A percentile compares a stretch with the other conserved stretches of the same genome.
These are phyloP conservation scores for Meloidogyne exigua DNA, from an alignment of 1,140 invertebrate genomes.

Conservation along the genomic window DNA sequence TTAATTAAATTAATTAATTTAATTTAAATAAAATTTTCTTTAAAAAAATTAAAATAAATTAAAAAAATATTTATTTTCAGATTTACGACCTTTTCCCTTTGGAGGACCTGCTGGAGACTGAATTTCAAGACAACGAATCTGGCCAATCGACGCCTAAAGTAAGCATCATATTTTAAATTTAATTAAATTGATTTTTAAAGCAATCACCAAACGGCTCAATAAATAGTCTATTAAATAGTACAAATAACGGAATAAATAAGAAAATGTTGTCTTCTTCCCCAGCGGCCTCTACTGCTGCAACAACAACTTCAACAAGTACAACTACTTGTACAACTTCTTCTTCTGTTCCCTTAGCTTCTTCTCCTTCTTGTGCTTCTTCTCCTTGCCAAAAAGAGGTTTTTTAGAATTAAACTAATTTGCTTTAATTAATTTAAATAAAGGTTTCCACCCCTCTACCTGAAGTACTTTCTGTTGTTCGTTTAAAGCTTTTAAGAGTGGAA, in stretches of 20 bases:
- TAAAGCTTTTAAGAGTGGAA: constrained; percentile 59
- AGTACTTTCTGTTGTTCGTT: constrained; percentile 30
- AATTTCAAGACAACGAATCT: constrained; percentile 27
- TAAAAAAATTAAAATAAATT: background rate
- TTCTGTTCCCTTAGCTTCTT: background rate
- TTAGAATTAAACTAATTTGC: too few relatives aligned
- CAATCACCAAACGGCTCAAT: constrained; percentile 9
- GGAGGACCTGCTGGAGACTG: constrained; percentile 50
- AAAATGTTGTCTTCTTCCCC: constrained; percentile 10
- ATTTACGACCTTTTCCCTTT: constrained; percentile 54
- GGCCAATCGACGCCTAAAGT: constrained; percentile 2
- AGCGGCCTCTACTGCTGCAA: constrained; percentile 10
- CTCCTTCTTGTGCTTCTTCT: background rate
- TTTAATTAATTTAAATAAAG: background rate
- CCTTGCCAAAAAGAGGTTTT: background rate
- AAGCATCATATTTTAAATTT: too few relatives aligned
- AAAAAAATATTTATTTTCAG: constrained; percentile 34
- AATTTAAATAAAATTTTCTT: too few relatives aligned
- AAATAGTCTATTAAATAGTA: background rate
- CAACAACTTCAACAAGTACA: too few relatives aligned
- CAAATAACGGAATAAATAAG: background rate
- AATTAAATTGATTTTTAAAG: constrained; percentile 22
- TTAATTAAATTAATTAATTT: too few relatives aligned
- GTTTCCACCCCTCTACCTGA: background rate
- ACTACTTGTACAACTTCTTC: too few relatives aligned